Conservation (phyloP, 2,797 vertebrate species). For the Catamblyrhynchus diadema region DNA sequence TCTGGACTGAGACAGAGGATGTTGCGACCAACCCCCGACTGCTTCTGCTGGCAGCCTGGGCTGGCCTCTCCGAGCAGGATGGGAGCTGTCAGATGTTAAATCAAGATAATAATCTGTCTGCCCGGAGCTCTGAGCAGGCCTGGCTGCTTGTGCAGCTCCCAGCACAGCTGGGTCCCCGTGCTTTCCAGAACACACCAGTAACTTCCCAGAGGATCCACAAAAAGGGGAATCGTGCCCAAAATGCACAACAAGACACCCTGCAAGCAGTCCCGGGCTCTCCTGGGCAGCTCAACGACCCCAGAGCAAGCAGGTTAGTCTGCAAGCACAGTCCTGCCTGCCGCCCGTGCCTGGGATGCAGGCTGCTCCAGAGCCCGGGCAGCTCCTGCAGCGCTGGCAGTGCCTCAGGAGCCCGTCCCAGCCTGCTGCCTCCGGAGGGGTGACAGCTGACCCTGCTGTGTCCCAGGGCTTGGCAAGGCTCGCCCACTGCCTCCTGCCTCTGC, state of each 20-base stretch:
- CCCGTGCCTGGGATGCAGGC: neutral
- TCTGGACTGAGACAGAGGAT: neutral
- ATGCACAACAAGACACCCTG: neutral
- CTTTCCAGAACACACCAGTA: neutral
- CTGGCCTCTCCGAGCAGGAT: neutral
- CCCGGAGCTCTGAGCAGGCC: neutral
- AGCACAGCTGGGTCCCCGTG: neutral
- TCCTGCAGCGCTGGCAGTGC: neutral
- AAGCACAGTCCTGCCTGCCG: neutral
- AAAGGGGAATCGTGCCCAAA: neutral
- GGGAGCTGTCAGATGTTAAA: conserved; percentile 27
- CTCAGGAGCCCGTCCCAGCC: neutral
- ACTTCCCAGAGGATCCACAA: neutral
- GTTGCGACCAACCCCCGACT: neutral
- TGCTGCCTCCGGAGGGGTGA: neutral
- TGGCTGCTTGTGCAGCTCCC: neutral
- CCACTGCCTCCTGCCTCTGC: neutral
- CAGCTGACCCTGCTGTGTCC: neutral
- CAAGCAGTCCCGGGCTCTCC: neutral
- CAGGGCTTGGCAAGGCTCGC: neutral
- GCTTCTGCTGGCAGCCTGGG: neutral
- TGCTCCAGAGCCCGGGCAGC: neutral
- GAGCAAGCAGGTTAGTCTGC: accelerated
- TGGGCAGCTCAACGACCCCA: neutral
- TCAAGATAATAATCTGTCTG: neutral